Base-by-base conservation (phyloP, 2,888 invertebrate species). In the Scaptomyza flava region DNA sequence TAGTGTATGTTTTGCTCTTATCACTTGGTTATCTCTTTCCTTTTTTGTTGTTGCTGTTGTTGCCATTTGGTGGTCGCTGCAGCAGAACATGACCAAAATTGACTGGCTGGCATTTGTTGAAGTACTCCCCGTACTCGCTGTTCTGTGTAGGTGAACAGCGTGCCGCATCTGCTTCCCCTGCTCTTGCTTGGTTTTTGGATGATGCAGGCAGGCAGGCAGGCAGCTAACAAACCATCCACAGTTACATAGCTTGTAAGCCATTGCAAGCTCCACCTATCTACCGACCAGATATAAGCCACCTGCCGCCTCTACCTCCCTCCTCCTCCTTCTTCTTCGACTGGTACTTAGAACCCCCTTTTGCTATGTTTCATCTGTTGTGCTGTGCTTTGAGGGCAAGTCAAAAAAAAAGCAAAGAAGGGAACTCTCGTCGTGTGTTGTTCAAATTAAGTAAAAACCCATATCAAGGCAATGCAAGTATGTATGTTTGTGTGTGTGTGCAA, bases 381-480 rank as follows among this genome's bases (percentile, higher is more conserved):
- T 38, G 6, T n/a, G 36, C 41, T 14, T 38, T 8, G 41, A 17
- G 41, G 41, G 41, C 41, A 41, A 17, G 45, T 23, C 23, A 23
- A 11, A 20, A 23, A n/a, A 34, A 45, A 27, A 27, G 23, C 2
- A 23, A 23, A 23, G 23, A 23, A 27, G 36, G 47, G 23, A 67
- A 52, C 70, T 41, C 41, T 41, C 38, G 38, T 52, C 64, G 71
- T 81, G 65, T 68, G 76, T 61, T 81, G 76, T 76, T 75, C 76
- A 81, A 79, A 78, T 81, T 75, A 78, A 79, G 78, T 81, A 79
- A 81, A 81, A 78, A 64, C 71, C 70, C 79, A 73, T 79, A 70
- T 67, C 68, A 79, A 60, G 79, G 59, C 63, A 63, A 48, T 64
- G 64, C 36, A 27, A 36, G 46, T 60, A 20, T 42, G 20, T 50